These are phyloP conservation scores for Porites evermanni DNA, from an alignment of 92 coral and sea anemone species.

Conservation along the genomic window DNA sequence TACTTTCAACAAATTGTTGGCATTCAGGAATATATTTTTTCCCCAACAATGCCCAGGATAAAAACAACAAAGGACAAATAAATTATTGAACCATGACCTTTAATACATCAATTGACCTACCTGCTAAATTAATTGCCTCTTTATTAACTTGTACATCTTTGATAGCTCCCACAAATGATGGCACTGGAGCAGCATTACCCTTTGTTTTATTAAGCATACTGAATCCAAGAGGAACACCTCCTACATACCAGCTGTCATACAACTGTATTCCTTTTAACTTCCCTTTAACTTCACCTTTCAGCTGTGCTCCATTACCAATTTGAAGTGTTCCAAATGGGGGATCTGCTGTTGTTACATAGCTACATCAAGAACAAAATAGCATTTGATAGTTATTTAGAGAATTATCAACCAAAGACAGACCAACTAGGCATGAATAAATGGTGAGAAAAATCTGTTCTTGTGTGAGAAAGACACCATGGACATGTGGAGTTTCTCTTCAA, in stretches of 20 bases:
- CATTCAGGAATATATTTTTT: too few species aligned
- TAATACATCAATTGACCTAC: slow-evolving; percentile 32
- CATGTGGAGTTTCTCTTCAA: too few species aligned
- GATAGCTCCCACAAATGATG: slow-evolving; percentile 88
- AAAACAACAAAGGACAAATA: too few species aligned
- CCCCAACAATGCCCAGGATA: too few species aligned
- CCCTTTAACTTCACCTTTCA: slow-evolving; percentile 54
- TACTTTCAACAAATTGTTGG: too few species aligned
- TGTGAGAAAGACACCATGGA: too few species aligned
- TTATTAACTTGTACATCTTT: slow-evolving; percentile 86
- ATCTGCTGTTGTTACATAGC: slow-evolving; percentile 67
- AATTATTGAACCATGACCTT: neutral
- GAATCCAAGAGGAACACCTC: slow-evolving; percentile 74
- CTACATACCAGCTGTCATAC: slow-evolving; percentile 74
- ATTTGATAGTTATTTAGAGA: too few species aligned
- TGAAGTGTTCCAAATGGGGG: slow-evolving; percentile 71
- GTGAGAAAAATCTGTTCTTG: too few species aligned
- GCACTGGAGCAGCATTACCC: slow-evolving; percentile 58
- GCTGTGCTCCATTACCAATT: slow-evolving; percentile 67
- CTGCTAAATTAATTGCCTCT: slow-evolving; percentile 71
- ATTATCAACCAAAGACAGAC: too few species aligned
- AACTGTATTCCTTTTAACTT: slow-evolving; percentile 69
- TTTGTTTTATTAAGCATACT: slow-evolving; percentile 45
- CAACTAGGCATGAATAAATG: too few species aligned
- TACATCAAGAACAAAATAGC: slow-evolving; percentile 12